Evolutionary conservation across 2,888 invertebrate genomes (phyloP).

Genomic region (Fragum fragum): DNA sequence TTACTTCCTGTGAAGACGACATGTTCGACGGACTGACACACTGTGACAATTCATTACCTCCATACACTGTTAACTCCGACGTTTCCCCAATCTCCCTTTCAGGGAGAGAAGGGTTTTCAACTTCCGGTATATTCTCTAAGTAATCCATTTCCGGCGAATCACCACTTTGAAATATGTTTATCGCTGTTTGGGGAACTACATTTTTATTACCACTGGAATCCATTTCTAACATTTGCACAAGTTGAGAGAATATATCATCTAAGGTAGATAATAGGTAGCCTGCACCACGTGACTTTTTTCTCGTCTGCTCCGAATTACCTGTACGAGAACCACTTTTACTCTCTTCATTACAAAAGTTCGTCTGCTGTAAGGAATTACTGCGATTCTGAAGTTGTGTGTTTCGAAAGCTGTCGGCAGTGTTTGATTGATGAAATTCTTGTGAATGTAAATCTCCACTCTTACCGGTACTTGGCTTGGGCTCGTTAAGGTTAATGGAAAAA

Average conservation of each 20-base stretch:
- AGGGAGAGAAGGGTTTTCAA: not conserved
- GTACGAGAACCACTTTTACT: conserved; percentile 25
- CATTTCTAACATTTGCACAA: conserved; percentile 87
- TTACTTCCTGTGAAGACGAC: not conserved
- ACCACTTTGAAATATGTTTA: conserved; percentile 38
- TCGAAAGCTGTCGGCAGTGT: conserved; percentile 16
- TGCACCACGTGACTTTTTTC: conserved; percentile 56
- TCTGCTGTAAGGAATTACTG: conserved; percentile 4
- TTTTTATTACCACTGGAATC: conserved; percentile 88
- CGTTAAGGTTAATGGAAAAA: conserved; percentile 25
- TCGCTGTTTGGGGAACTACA: conserved; percentile 62
- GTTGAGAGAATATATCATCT: conserved; percentile 54
- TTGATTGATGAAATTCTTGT: conserved; percentile 16
- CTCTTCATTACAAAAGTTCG: conserved; percentile 34
- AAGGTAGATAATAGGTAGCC: conserved; percentile 51
- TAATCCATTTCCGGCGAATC: conserved; percentile 34
- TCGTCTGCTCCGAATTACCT: conserved; percentile 47
- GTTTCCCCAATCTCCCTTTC: not conserved
- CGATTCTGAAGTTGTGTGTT: not conserved
- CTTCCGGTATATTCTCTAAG: not conserved
- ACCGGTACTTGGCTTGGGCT: conserved; percentile 1
- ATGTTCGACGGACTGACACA: not conserved
- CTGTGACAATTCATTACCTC: not conserved
- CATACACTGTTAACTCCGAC: not conserved
- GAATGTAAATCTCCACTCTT: conserved; percentile 7